These are phyloP conservation scores for Microchrysa polita DNA, from an alignment of 2,888 invertebrate species.

Conservation along the genomic window DNA sequence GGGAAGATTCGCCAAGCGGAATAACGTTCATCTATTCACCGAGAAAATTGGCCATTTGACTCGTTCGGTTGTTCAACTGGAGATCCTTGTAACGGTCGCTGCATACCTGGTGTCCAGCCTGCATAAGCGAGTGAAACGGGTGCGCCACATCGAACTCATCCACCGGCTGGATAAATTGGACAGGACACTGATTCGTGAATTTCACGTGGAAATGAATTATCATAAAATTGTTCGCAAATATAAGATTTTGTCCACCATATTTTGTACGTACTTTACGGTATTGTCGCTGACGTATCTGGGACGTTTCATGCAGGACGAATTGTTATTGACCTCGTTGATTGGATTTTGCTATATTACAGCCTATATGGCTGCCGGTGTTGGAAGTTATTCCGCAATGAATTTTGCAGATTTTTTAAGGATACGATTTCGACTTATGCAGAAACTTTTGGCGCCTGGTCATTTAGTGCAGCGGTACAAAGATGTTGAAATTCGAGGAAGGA, in stretches of 20 bases:
- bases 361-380: background rate
- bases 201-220: background rate
- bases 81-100: background rate
- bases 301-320: background rate
- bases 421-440: constrained; percentile 12
- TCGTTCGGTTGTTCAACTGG: background rate
- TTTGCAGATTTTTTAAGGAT: constrained; percentile 26
- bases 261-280: background rate
- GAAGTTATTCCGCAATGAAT: constrained; percentile 25
- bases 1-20: background rate
- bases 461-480: background rate
- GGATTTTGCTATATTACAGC: constrained; percentile 7
- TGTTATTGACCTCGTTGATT: background rate
- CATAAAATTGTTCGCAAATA: constrained; percentile 1
- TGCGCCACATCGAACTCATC: background rate
- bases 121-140: background rate
- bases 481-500: background rate
- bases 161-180: background rate
- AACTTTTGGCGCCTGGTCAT: background rate
- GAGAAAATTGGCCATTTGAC: background rate
- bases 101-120: background rate
- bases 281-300: background rate
- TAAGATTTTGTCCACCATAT: background rate
- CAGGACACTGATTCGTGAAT: background rate
- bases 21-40: background rate